Evolutionary conservation across 2,113 vertebrate species (phyloP), one percentile per base, ranked within the genome.

Genomic region (Brienomyrus longianalis): DNA sequence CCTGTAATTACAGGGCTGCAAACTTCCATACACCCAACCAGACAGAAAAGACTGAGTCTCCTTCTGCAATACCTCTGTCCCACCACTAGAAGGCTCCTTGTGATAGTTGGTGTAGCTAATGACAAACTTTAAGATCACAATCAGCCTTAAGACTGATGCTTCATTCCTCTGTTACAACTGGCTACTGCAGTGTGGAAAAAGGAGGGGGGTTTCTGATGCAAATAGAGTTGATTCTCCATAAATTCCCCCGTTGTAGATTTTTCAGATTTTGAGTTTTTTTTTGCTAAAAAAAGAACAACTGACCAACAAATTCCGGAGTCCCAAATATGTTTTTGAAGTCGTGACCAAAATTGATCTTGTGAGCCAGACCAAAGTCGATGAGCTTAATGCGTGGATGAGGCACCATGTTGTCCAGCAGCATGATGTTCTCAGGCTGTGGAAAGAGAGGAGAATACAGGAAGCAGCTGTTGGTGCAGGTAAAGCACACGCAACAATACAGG

Each of bases 321-420:
- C 98, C 98, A 5, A 99, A 99, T 92, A 99, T 99, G 94, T 99
- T 99, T 94, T 99, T 99, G 93, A 99, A 99, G 93, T 99, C 98
- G 93, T 98, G 98, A 93, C 98, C 96, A 90, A 98, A 98, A 92
- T 99, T 97, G 62, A 99, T 99, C 96, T 98, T 99, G 94, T 99
- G 98, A 1, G 98, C 98, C 94, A 99, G 95, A 52, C 98, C 98
- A 54, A 99, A 99, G 96, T 99, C 98, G 88, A 99, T 99, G 94
- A 99, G 96, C 95, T 99, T 99, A 94, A 99, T 99, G 91, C 98
- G 97, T 90, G 98, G 98, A 91, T 98, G 98, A 93, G 97, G 97
- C 92, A 97, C 95, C 83, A 95, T 97, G 94, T 97, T 97, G 95
- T 96, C 97, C 94, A 99, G 94, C 94, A 99, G 95, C 98, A 99